These are phyloP conservation scores for Phrynosoma blainvillii DNA, from an alignment of 2,113 vertebrate species.

Conservation along the genomic window DNA sequence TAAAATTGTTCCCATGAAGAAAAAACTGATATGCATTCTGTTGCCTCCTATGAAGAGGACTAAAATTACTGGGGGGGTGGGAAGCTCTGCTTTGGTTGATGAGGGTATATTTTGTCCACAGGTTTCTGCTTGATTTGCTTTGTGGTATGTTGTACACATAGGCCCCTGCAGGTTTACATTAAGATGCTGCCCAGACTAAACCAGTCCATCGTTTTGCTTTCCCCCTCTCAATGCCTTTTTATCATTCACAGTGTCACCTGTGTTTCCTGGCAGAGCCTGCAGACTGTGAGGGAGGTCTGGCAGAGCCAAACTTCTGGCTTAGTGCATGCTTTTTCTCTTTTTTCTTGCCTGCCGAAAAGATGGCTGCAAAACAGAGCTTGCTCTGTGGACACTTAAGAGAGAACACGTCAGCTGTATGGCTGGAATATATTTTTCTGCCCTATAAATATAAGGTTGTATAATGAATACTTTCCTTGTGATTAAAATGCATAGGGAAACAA, in stretches of 20 bases:
- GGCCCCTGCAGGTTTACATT: conserved; percentile 73
- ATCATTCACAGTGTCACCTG: conserved; percentile 78
- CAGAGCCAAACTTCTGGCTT: conserved; percentile 70
- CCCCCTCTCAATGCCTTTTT: conserved; percentile 74
- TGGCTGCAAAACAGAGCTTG: conserved; percentile 74
- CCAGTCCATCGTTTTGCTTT: conserved; percentile 68
- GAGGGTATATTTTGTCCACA: conserved; percentile 41
- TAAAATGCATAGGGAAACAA: conserved; percentile 68
- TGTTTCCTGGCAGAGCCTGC: conserved; percentile 75
- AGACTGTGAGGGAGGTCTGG: conserved; percentile 75
- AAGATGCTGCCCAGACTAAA: conserved; percentile 76
- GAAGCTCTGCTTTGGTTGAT: conserved; percentile 33
- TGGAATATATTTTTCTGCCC: conserved; percentile 67
- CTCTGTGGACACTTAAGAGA: conserved; percentile 72
- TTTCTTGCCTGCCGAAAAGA: conserved; percentile 71
- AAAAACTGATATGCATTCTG: conserved; percentile 35
- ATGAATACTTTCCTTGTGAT: conserved; percentile 76
- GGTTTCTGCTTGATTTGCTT: conserved; percentile 57
- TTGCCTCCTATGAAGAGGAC: neutral
- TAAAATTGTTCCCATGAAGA: neutral
- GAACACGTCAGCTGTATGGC: conserved; percentile 71
- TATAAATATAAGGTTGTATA: conserved; percentile 62
- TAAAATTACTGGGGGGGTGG: conserved; percentile 20
- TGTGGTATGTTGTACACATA: conserved; percentile 68
- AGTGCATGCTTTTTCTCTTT: conserved; percentile 46